phyloP scores from a whole-genome alignment of 2,888 invertebrate genomes.

The Lymantria monacha region DNA sequence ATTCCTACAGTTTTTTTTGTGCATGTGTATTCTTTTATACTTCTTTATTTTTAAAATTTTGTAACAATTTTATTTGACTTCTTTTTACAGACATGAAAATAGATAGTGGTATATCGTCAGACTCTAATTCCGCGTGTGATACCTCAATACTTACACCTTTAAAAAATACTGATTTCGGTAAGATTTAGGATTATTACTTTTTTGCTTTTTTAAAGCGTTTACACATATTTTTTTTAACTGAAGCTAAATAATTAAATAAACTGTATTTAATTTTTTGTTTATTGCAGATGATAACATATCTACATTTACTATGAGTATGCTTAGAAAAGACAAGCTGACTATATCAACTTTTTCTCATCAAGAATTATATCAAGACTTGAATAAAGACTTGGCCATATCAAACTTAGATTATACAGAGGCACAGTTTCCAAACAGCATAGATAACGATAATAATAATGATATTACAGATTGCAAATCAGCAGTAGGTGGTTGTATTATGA shows the following conservation, averaged over 20 bases:
- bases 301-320: background rate
- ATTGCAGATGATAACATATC: slow-evolving; percentile 2
- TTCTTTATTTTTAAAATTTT: background rate
- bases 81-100: slow-evolving; percentile 38
- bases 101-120: slow-evolving; percentile 48
- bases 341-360: background rate
- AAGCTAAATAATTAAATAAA: background rate
- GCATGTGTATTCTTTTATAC: no score
- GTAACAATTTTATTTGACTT: background rate
- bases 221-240: background rate
- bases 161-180: slow-evolving; percentile 20
- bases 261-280: background rate
- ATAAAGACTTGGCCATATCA: background rate
- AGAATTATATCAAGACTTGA: background rate
- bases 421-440: background rate
- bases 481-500: slow-evolving; percentile 52
- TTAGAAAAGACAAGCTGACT: background rate
- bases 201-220: background rate
- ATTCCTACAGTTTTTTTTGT: no score
- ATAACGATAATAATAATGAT: slow-evolving; percentile 12
- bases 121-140: slow-evolving; percentile 39
- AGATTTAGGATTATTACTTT: slow-evolving; percentile 1
- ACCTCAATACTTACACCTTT: slow-evolving; percentile 6
- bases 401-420: background rate
- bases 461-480: slow-evolving; percentile 44